A percentile compares a stretch with the other conserved stretches of the same genome.
These are phyloP conservation scores for Plagiodera versicolora DNA, from an alignment of 2,888 invertebrate species.

Conservation along the genomic window DNA sequence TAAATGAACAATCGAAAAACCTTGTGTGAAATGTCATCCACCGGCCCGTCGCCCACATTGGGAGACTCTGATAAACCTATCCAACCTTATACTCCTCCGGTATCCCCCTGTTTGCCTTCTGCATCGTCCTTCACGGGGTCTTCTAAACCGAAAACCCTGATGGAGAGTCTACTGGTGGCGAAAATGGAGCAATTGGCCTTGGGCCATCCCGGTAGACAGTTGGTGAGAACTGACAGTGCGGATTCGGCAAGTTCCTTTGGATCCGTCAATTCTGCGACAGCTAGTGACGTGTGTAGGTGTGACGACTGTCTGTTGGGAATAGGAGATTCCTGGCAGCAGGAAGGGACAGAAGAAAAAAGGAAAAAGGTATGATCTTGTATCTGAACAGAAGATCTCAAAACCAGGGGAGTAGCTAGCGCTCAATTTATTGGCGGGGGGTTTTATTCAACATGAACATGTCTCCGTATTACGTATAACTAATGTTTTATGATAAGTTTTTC, in stretches of 20 bases:
- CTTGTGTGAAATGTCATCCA: slow-evolving; percentile 11
- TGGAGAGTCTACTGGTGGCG: slow-evolving; percentile 79
- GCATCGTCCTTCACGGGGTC: slow-evolving; percentile 18
- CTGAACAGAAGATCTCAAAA: too few relatives aligned
- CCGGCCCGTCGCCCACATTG: slow-evolving; percentile 60
- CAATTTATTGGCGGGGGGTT: too few relatives aligned
- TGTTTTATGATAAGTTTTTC: too few relatives aligned
- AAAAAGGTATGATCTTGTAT: slow-evolving; percentile 48
- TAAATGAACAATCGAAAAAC: background rate
- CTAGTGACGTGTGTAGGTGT: slow-evolving; percentile 76
- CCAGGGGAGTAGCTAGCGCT: too few relatives aligned
- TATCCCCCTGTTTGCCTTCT: slow-evolving; percentile 3
- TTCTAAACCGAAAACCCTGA: slow-evolving; percentile 70
- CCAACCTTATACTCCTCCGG: slow-evolving; percentile 18
- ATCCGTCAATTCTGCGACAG: slow-evolving; percentile 66
- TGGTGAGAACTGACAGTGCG: slow-evolving; percentile 75
- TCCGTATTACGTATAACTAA: too few relatives aligned
- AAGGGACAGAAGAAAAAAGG: slow-evolving; percentile 57
- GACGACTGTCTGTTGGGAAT: slow-evolving; percentile 84
- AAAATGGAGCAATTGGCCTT: slow-evolving; percentile 75
- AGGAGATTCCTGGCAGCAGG: slow-evolving; percentile 70
- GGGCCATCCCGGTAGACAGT: slow-evolving; percentile 51
- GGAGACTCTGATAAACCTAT: slow-evolving; percentile 57
- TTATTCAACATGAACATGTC: too few relatives aligned
- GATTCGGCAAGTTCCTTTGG: slow-evolving; percentile 74